Conservation (phyloP, 2,888 invertebrate genomes). For the Drosophila quinaria region DNA sequence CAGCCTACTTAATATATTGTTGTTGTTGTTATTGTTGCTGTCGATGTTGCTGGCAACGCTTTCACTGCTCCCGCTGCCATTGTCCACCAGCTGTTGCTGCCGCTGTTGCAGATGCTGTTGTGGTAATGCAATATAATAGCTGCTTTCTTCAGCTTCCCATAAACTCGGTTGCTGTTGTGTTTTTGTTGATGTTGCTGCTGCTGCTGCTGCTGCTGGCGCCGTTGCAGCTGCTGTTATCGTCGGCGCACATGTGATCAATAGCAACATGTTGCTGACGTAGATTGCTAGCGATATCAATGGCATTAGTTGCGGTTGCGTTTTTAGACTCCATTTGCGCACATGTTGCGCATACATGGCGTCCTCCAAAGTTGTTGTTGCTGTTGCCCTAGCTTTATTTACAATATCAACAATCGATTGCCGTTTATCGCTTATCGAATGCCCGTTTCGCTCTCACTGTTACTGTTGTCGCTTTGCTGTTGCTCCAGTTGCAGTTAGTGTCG, state of each 20-base stretch:
- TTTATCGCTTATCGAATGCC: constrained; percentile 20
- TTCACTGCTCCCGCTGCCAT: constrained; percentile 67
- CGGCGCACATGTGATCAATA: constrained; percentile 84
- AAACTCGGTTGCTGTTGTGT: constrained; percentile 40
- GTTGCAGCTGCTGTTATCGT: constrained; percentile 77
- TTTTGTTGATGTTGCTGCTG: constrained; percentile 38
- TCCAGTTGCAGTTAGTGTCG: constrained; percentile 26
- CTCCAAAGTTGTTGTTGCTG: constrained; percentile 78
- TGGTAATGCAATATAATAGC: constrained; percentile 64
- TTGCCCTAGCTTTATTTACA: constrained; percentile 77
- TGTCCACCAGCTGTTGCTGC: constrained; percentile 38
- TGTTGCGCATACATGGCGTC: constrained; percentile 87
- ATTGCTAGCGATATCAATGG: constrained; percentile 85
- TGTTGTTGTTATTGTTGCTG: constrained; percentile 55
- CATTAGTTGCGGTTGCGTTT: constrained; percentile 86
- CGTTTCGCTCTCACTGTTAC: constrained; percentile 59
- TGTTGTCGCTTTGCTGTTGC: constrained; percentile 49
- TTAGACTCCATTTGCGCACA: constrained; percentile 87
- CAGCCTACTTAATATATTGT: constrained; percentile 81
- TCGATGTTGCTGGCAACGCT: constrained; percentile 52
- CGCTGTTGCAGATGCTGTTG: constrained; percentile 43
- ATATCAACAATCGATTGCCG: constrained; percentile 61
- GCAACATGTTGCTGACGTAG: constrained; percentile 84
- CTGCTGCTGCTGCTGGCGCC: constrained; percentile 51
- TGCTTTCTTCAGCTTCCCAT: constrained; percentile 57